These are phyloP conservation scores for Zaprionus kolodkinae DNA, from an alignment of 1,140 invertebrate genomes.

Conservation along the genomic window DNA sequence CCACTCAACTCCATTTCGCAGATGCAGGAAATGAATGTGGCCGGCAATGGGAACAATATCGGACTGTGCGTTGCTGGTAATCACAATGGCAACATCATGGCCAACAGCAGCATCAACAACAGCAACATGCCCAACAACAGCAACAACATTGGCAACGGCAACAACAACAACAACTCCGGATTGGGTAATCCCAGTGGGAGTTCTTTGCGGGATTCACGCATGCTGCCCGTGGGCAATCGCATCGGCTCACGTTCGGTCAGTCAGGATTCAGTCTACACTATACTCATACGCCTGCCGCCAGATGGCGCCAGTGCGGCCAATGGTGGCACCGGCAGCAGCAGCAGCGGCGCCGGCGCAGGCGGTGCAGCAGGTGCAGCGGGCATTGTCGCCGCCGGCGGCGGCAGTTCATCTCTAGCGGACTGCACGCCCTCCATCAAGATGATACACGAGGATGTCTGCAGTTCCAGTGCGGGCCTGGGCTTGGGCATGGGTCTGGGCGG, in stretches of 20 bases:
- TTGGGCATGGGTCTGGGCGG: constrained; percentile 21
- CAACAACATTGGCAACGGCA: background rate
- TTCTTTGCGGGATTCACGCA: constrained; percentile 85
- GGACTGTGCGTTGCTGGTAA: background rate
- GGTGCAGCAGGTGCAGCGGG: constrained; percentile 79
- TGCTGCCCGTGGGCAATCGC: constrained; percentile 84
- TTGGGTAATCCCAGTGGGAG: constrained; percentile 26
- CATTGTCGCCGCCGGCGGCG: constrained; percentile 70
- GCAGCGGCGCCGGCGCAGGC: constrained; percentile 63
- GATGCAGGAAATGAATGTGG: constrained; percentile 76
- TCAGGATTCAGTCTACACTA: constrained; percentile 94
- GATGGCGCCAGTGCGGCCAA: constrained; percentile 85
- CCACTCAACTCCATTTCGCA: constrained; percentile 78
- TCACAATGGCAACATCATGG: background rate
- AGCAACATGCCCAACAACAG: background rate
- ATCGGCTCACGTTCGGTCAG: constrained; percentile 87
- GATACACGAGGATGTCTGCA: constrained; percentile 90
- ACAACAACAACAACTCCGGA: constrained; percentile 14
- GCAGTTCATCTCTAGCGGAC: constrained; percentile 37
- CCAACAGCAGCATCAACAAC: constrained; percentile 6
- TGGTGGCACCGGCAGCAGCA: constrained; percentile 78
- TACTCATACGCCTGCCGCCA: constrained; percentile 93
- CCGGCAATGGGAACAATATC: constrained; percentile 32
- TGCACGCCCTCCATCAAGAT: constrained; percentile 91
- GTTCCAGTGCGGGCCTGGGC: constrained; percentile 55